phyloP scores from a whole-genome alignment of 1,140 invertebrate species.

The Drosophila takahashii region DNA sequence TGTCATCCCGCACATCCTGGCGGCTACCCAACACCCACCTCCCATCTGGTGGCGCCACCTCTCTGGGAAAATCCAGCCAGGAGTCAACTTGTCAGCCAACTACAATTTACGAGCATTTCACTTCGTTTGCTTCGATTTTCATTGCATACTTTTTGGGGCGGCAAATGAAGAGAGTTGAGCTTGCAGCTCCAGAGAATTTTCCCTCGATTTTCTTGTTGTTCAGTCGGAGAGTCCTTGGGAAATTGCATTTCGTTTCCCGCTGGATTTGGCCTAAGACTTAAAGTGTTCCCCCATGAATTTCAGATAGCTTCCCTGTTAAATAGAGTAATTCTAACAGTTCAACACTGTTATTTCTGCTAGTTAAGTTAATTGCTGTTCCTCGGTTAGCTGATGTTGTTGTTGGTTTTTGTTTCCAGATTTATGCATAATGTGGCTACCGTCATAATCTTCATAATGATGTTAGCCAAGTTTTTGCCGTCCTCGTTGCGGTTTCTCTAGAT shows the following conservation, averaged over 20 bases:
- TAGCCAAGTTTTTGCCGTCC: slow-evolving; percentile 31
- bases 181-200: slow-evolving; percentile 13
- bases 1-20: slow-evolving; percentile 44
- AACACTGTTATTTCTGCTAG: slow-evolving; percentile 8
- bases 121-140: slow-evolving; percentile 40
- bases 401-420: slow-evolving; percentile 23
- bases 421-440: slow-evolving; percentile 56
- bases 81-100: slow-evolving; percentile 66
- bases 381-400: slow-evolving; percentile 11
- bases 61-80: slow-evolving; percentile 17
- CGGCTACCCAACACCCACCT: not conserved
- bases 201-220: not conserved
- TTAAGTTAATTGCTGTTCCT: slow-evolving; percentile 33
- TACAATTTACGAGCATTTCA: slow-evolving; percentile 42
- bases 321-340: not conserved
- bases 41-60: not conserved
- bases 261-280: slow-evolving; percentile 34
- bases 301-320: not conserved
- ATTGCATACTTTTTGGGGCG: slow-evolving; percentile 57
- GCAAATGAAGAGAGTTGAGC: slow-evolving; percentile 24
- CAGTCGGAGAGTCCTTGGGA: slow-evolving; percentile 31
- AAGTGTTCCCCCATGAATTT: slow-evolving; percentile 31
- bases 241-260: slow-evolving; percentile 40
- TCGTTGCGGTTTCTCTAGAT: slow-evolving; percentile 35
- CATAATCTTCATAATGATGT: slow-evolving; percentile 62